Evolutionary conservation across 2,113 vertebrate genomes (phyloP).

Genomic region (Limnothrissa miodon): DNA sequence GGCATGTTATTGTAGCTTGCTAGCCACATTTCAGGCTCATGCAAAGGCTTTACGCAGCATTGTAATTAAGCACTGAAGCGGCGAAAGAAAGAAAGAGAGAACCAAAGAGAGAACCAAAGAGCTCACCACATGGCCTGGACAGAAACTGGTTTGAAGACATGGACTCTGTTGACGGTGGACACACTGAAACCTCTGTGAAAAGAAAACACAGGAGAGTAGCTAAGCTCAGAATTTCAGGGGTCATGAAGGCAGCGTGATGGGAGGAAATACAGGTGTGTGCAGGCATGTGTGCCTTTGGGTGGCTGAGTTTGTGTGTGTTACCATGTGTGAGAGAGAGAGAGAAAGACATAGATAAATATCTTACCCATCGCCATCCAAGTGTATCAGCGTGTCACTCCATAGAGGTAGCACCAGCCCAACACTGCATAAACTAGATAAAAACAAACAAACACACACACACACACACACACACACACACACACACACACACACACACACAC

Average conservation of each 20-base stretch:
- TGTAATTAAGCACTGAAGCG: too few relatives aligned
- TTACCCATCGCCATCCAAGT: conserved; percentile 98
- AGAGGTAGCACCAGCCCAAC: conserved; percentile 95
- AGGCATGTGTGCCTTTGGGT: not conserved
- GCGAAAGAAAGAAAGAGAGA: conserved; percentile 16
- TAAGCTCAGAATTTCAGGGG: not conserved
- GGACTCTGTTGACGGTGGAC: conserved; percentile 91
- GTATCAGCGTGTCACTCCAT: conserved; percentile 97
- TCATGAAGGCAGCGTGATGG: not conserved
- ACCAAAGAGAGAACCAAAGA: not conserved
- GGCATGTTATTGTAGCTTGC: too few relatives aligned
- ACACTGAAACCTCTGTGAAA: conserved; percentile 87
- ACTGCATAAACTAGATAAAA: conserved; percentile 77
- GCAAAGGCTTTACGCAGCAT: too few relatives aligned
- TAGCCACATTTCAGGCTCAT: too few relatives aligned
- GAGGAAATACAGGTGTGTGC: conserved; percentile 25
- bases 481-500: not conserved
- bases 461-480: conserved; percentile 24
- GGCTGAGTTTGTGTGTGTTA: not conserved
- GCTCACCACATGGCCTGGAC: conserved; percentile 98
- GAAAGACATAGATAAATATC: conserved; percentile 42
- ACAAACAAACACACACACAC: not conserved
- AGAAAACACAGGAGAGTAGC: conserved; percentile 30
- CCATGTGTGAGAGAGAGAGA: not conserved
- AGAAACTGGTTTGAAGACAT: conserved; percentile 97